A percentile compares a stretch with the other conserved stretches of the same genome.
Evolutionary conservation across 2,113 vertebrate genomes (phyloP).

Genomic region (Tetrao urogallus): DNA sequence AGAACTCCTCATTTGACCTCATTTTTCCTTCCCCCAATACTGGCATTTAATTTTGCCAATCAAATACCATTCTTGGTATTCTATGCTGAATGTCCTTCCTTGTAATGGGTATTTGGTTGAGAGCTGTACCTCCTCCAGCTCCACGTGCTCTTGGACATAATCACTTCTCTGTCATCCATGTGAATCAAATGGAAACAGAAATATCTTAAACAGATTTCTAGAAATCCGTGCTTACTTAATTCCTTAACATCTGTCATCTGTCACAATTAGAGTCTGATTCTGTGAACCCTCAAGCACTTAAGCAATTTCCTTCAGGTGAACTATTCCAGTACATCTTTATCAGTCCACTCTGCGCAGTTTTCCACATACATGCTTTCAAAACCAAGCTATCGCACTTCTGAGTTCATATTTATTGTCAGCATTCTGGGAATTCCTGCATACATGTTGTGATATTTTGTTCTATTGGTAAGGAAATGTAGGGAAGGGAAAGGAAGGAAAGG

Average conservation of each 20-base stretch:
- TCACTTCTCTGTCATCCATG: background rate
- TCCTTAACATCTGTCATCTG: background rate
- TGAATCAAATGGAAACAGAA: background rate
- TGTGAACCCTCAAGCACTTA: background rate
- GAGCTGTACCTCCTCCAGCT: background rate
- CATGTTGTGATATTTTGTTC: background rate
- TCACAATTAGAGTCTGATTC: background rate
- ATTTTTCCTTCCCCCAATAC: background rate
- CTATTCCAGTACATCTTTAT: background rate
- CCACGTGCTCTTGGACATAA: accelerated
- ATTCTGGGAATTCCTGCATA: background rate
- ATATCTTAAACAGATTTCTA: background rate
- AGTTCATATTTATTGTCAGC: background rate
- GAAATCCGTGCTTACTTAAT: background rate
- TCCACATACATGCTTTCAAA: background rate
- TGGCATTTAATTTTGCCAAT: background rate
- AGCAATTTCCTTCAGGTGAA: background rate
- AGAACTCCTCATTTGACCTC: background rate
- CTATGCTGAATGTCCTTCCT: background rate
- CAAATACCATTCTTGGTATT: background rate
- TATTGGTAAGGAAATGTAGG: background rate
- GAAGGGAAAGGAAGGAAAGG: background rate
- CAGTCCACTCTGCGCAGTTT: background rate
- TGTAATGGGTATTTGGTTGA: background rate
- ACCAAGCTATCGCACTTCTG: background rate